phyloP scores from a whole-genome alignment of 2,797 vertebrate genomes.

The Poeciliopsis infans region DNA sequence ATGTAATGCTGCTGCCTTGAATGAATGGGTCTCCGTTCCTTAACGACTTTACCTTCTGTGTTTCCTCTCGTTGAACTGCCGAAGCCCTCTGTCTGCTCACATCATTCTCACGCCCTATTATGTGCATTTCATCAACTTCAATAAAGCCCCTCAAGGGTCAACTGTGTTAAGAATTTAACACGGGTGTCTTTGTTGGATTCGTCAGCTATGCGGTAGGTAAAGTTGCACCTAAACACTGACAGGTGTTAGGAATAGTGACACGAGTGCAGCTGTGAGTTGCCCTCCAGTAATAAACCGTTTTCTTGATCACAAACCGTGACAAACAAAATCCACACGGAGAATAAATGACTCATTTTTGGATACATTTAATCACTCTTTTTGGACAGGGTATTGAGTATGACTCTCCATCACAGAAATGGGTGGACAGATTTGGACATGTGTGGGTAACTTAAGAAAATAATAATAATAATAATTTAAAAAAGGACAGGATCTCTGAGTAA shows the following conservation, averaged over 20 bases:
- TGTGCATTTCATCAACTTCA: constrained; percentile 52
- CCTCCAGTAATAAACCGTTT: constrained; percentile 56
- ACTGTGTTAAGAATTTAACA: constrained; percentile 63
- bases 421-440: constrained; percentile 48
- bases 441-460: constrained; percentile 39
- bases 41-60: constrained; percentile 72
- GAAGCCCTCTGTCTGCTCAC: constrained; percentile 38
- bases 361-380: constrained; percentile 48
- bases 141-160: constrained; percentile 37
- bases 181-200: constrained; percentile 48
- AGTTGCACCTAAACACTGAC: constrained; percentile 49
- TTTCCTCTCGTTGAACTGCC: constrained; percentile 53
- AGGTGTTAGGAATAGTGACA: constrained; percentile 43
- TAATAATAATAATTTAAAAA: constrained; percentile 28
- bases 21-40: constrained; percentile 16
- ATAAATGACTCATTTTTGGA: constrained; percentile 65
- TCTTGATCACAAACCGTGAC: constrained; percentile 57
- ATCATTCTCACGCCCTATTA: constrained; percentile 67
- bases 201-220: constrained; percentile 59
- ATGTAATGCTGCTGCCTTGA: constrained; percentile 38
- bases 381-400: constrained; percentile 33
- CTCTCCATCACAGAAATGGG: constrained; percentile 42
- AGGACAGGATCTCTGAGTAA: constrained; percentile 31
- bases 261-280: constrained; percentile 32
- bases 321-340: constrained; percentile 45